Conservation (phyloP, 2,888 invertebrate species). For the Caenorhabditis sp. region DNA sequence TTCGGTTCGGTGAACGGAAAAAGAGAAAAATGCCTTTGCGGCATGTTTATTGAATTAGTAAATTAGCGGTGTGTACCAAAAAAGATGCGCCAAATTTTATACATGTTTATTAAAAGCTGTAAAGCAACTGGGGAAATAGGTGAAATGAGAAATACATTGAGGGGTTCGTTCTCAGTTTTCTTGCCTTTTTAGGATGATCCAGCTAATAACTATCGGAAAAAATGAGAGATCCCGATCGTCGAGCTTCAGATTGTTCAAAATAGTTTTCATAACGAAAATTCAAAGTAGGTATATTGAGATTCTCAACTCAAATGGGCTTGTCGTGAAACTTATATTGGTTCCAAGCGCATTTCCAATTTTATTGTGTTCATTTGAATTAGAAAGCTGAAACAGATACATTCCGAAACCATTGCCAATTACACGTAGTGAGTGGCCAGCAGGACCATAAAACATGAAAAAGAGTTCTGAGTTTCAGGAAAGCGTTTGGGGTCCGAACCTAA, state of each 20-base stretch:
- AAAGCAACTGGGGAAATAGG: neutral
- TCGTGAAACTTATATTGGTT: too few species aligned
- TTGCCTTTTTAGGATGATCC: neutral
- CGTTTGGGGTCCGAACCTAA: constrained; percentile 12
- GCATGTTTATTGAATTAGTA: constrained; percentile 21
- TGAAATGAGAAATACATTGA: neutral
- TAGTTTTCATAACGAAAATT: too few species aligned
- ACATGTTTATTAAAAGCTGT: too few species aligned
- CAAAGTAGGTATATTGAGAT: constrained; percentile 39
- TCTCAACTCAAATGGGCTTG: constrained; percentile 12
- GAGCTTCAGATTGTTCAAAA: too few species aligned
- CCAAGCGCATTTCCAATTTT: constrained; percentile 17
- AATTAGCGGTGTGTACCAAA: constrained; percentile 15
- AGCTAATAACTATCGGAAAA: too few species aligned
- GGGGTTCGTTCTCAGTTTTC: neutral
- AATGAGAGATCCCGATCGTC: too few species aligned
- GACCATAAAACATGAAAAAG: constrained; percentile 21
- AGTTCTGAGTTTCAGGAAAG: constrained; percentile 17
- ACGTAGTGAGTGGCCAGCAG: constrained; percentile 2
- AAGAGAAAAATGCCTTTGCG: constrained; percentile 28
- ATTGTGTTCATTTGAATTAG: constrained; percentile 50
- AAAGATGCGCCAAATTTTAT: constrained; percentile 9
- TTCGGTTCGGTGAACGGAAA: constrained; percentile 34
- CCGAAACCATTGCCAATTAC: constrained; percentile 24
- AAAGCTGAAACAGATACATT: constrained; percentile 7